Base-by-base conservation (phyloP, 1,140 invertebrate species). In the Gonatopus flavifemur region DNA sequence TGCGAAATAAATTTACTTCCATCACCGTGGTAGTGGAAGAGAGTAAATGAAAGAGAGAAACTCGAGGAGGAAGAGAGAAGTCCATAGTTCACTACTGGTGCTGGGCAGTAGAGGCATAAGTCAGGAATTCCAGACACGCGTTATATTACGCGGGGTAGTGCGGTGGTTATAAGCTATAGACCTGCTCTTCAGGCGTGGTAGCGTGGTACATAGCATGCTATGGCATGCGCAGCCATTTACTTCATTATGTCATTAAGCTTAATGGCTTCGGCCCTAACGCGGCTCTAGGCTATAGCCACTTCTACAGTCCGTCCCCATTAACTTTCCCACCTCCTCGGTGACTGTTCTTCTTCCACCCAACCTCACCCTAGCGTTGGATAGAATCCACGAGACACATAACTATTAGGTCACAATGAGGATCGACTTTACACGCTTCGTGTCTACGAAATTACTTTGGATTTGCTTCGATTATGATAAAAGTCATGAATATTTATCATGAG, bases 221-320 rank as follows among this genome's bases (percentile, higher is more conserved):
- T 69, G 72, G 73, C 68, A 76, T 75, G 74, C 74, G 74, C 73
- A 76, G 76, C 76, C 74, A 78, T 78, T 78, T 78, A 78, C 76
- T 78, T 78, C 76, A 78, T 78, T 78, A 78, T 78, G 76, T 78
- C 76, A 78, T 78, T 78, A 78, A 77, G 76, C 76, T 78, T 78
- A 78, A 78, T 78, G 76, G 74, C 64, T 69, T 69, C 66, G 67
- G 69, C 67, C 68, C 70, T 76, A 76, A 76, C 74, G 62, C 69
- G 68, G 63, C 67, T 73, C 56, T 70, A 67, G 71, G 70, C 74
- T 76, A 73, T 64, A 73, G 72, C 74, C 67, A 77, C 72, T 78
- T 74, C 70, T 68, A 66, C 64, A 69, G 66, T 73, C 70, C 64
- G 67, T 75, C 66, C 66, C 71, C 74, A 78, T 78, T 78, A 76